Evolutionary conservation across 2,113 vertebrate genomes (phyloP), one percentile per base, ranked within the genome.

Genomic region (Cepphus grylle): DNA sequence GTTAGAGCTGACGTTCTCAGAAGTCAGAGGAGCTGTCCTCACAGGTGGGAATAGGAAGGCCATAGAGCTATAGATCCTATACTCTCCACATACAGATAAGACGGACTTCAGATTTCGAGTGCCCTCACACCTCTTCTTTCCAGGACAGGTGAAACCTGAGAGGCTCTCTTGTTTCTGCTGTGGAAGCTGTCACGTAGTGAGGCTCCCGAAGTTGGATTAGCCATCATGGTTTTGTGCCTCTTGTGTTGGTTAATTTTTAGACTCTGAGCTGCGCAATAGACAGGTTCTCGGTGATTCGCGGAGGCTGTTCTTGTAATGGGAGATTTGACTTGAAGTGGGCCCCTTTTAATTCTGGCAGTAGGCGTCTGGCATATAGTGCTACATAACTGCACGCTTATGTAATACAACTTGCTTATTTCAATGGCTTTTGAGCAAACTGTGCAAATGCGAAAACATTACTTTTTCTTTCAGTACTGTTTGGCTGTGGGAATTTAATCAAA

Each of bases 271-370:
- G 12, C 15, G 23, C 50, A 22, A 19, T 40, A 90, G 88, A 65
- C 0, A 0, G 13, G 15, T n/a, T 78, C 79, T 86, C 0, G 9
- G 55, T 96, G 86, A 86, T 88, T 97, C 88, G 88, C 9, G 5
- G 58, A 94, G 66, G 13, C 82, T 92, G 91, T 97, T 96, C 76
- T 96, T 96, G 86, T 94, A 93, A 96, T 70, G 89, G 81, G 93
- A 97, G 95, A 76, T 85, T 96, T 95, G 86, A 95, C 88, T 97
- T 94, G 93, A 96, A 97, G 94, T 86, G 78, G 94, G 94, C 95
- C 96, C 66, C 96, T 94, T 97, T 81, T 94, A 62, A 53, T 97
- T 96, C 74, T 96, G 96, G 86, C 94, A 77, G 96, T 90, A 96
- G 81, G 81, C 3, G 42, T 81, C 87, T 83, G 72, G 80, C 83